Percentiles rank a stretch among this genome's conserved stretches.
These are phyloP conservation scores for Ophthalmolycus amberensis DNA, from an alignment of 2,113 vertebrate species.

Conservation along the genomic window DNA sequence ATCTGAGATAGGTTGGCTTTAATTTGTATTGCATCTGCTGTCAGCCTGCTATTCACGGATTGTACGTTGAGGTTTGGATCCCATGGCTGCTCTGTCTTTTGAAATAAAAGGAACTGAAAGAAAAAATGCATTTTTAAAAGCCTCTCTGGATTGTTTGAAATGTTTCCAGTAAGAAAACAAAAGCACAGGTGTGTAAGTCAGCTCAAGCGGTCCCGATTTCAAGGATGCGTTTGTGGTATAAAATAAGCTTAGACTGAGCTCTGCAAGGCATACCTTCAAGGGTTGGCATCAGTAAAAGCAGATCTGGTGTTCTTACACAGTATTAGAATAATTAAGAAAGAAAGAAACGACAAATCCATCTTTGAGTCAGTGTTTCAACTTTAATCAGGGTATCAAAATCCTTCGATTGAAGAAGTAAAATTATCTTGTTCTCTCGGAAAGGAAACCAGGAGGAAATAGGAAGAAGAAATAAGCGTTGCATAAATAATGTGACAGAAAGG, in stretches of 20 bases:
- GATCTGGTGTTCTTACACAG: slow-evolving; percentile 6
- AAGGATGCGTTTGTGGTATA: slow-evolving; percentile 41
- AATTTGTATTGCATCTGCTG: slow-evolving; percentile 21
- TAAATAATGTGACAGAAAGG: slow-evolving; percentile 67
- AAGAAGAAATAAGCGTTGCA: slow-evolving; percentile 42
- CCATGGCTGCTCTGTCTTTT: slow-evolving; percentile 17
- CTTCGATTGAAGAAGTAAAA: slow-evolving; percentile 13
- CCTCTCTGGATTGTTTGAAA: slow-evolving; percentile 44
- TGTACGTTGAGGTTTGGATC: slow-evolving; percentile 3
- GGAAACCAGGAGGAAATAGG: background rate
- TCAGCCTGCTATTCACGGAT: background rate
- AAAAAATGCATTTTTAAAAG: slow-evolving; percentile 37
- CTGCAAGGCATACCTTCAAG: slow-evolving; percentile 34
- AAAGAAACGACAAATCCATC: slow-evolving; percentile 8
- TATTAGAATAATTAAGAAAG: slow-evolving; percentile 32
- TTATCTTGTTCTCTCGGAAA: background rate
- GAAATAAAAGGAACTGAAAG: slow-evolving; percentile 25
- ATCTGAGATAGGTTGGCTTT: slow-evolving; percentile 32
- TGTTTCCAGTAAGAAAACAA: slow-evolving; percentile 38
- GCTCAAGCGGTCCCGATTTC: slow-evolving; percentile 23
- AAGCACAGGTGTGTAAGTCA: slow-evolving; percentile 32
- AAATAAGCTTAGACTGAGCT: slow-evolving; percentile 31
- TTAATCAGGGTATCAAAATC: slow-evolving; percentile 50
- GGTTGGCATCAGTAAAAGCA: slow-evolving; percentile 6
- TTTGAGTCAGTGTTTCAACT: slow-evolving; percentile 53